Percentiles rank a stretch among this genome's conserved stretches.
Evolutionary conservation across 1,140 invertebrate species (phyloP).

Genomic region (Phthorimaea operculella): DNA sequence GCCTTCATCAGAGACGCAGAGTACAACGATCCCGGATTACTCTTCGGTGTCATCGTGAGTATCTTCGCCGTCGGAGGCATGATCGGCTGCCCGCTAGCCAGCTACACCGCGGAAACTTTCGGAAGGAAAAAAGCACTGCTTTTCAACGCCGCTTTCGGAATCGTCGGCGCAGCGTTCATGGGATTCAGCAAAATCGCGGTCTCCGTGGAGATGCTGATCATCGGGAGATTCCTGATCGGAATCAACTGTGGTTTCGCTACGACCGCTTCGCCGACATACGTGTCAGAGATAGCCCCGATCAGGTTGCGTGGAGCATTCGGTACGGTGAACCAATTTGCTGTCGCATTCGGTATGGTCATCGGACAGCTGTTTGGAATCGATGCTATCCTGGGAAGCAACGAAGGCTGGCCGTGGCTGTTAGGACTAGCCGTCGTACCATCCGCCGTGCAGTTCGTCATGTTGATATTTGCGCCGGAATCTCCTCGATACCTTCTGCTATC

Average conservation of each 20-base stretch:
- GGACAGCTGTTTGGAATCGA: conserved; percentile 89
- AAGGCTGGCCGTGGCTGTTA: conserved; percentile 86
- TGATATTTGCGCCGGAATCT: conserved; percentile 90
- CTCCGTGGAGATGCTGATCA: conserved; percentile 60
- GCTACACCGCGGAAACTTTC: conserved; percentile 77
- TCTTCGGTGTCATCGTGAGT: conserved; percentile 92
- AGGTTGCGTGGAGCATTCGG: conserved; percentile 86
- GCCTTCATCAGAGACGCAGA: conserved; percentile 93
- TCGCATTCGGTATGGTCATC: conserved; percentile 85
- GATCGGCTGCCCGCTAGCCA: conserved; percentile 92
- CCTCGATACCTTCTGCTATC: conserved; percentile 83
- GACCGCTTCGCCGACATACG: conserved; percentile 91
- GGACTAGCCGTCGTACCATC: conserved; percentile 86
- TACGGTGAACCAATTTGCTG: conserved; percentile 91
- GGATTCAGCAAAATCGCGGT: conserved; percentile 52
- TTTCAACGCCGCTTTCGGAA: conserved; percentile 48
- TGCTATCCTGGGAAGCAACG: conserved; percentile 83
- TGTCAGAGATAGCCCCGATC: conserved; percentile 91
- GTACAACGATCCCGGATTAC: conserved; percentile 72
- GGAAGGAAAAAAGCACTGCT: conserved; percentile 58
- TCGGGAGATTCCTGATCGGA: conserved; percentile 62
- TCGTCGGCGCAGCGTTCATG: conserved; percentile 55
- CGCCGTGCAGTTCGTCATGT: conserved; percentile 81
- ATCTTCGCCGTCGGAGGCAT: conserved; percentile 96
- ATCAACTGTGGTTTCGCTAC: conserved; percentile 80